A percentile compares a stretch with the other conserved stretches of the same genome.
Evolutionary conservation across 2,888 invertebrate species (phyloP).

Genomic region (Mechanitis messenoides): DNA sequence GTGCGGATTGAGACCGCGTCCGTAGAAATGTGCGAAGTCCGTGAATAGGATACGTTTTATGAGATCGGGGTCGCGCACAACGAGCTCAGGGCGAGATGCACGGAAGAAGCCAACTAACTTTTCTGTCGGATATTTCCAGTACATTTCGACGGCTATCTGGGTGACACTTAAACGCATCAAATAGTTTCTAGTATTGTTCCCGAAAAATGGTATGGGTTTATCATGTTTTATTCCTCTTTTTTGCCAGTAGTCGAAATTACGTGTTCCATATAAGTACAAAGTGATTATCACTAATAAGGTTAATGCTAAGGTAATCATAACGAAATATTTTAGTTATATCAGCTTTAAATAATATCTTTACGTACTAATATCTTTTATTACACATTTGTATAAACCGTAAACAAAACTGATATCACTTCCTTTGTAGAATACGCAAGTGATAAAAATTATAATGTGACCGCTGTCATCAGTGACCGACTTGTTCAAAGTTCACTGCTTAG

Average conservation of each 20-base stretch:
- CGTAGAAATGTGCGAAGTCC: slow-evolving; percentile 49
- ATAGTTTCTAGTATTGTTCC: slow-evolving; percentile 43
- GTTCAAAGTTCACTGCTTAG: too few species aligned
- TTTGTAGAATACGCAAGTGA: too few species aligned
- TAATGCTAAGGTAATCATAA: slow-evolving; percentile 25
- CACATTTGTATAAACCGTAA: too few species aligned
- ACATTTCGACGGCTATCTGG: slow-evolving; percentile 41
- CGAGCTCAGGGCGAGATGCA: slow-evolving; percentile 41
- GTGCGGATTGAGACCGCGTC: slow-evolving; percentile 43
- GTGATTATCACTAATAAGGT: slow-evolving; percentile 30
- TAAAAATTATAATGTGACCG: too few species aligned
- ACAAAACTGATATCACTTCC: too few species aligned
- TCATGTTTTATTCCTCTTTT: slow-evolving; percentile 46
- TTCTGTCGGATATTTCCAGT: slow-evolving; percentile 50
- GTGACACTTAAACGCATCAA: slow-evolving; percentile 42
- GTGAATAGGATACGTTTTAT: slow-evolving; percentile 45
- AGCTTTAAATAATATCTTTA: background rate
- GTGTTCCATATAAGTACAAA: slow-evolving; percentile 43
- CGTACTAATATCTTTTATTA: too few species aligned
- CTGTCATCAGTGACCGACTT: too few species aligned
- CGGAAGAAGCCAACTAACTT: slow-evolving; percentile 50
- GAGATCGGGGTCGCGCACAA: slow-evolving; percentile 51
- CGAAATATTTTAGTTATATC: background rate
- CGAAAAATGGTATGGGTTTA: slow-evolving; percentile 46
- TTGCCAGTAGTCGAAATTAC: slow-evolving; percentile 46